Evolutionary conservation across 2,113 vertebrate species (phyloP).

Genomic region (Lagopus muta): DNA sequence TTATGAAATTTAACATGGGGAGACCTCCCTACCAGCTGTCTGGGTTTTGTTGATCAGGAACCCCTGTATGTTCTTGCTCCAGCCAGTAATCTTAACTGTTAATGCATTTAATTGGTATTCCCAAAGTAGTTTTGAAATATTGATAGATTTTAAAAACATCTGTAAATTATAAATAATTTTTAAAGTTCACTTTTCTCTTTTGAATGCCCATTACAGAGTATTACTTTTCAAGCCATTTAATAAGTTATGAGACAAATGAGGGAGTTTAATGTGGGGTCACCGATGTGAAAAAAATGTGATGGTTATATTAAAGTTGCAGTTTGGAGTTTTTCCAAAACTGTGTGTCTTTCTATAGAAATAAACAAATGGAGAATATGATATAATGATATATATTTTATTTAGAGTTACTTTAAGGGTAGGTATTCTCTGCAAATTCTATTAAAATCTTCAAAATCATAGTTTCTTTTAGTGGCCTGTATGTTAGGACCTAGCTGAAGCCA

Average conservation of each 20-base stretch:
- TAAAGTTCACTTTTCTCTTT: slow-evolving; percentile 79
- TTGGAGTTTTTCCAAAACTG: slow-evolving; percentile 52
- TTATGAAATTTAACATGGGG: slow-evolving; percentile 22
- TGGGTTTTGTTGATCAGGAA: slow-evolving; percentile 53
- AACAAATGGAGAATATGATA: neutral
- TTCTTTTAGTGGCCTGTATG: neutral
- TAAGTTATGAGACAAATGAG: slow-evolving; percentile 76
- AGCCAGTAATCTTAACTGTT: slow-evolving; percentile 60
- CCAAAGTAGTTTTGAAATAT: slow-evolving; percentile 74
- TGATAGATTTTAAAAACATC: slow-evolving; percentile 77
- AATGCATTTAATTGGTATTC: slow-evolving; percentile 75
- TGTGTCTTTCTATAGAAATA: slow-evolving; percentile 51
- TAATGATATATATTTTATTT: slow-evolving; percentile 50
- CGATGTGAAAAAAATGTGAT: slow-evolving; percentile 60
- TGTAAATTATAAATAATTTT: slow-evolving; percentile 82
- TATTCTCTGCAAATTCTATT: neutral
- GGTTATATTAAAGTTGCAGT: slow-evolving; percentile 54
- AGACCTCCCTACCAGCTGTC: slow-evolving; percentile 13
- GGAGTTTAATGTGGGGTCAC: slow-evolving; percentile 60
- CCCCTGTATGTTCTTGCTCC: slow-evolving; percentile 19
- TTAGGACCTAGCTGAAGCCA: neutral
- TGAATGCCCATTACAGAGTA: slow-evolving; percentile 75
- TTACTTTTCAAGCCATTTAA: slow-evolving; percentile 80
- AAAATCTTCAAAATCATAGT: neutral
- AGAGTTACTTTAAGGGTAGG: neutral